These are phyloP conservation scores for Andricus quercusramuli DNA, from an alignment of 2,888 invertebrate genomes.

Conservation along the genomic window DNA sequence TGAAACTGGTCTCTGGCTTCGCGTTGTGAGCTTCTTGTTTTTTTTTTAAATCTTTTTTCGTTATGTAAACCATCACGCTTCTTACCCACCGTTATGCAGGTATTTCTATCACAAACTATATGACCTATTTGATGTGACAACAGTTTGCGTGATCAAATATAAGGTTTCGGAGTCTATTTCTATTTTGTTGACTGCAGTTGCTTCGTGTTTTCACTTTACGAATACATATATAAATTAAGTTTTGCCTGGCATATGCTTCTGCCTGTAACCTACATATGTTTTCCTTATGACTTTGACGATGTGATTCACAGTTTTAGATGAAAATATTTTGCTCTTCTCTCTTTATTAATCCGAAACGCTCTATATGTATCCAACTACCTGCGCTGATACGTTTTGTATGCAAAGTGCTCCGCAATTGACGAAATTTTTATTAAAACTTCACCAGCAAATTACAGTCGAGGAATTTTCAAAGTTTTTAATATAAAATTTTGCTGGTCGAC, in stretches of 20 bases:
- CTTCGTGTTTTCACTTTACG: background rate
- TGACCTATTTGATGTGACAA: slow-evolving; percentile 27
- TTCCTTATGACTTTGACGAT: background rate
- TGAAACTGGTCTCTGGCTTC: slow-evolving; percentile 6
- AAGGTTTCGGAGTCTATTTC: slow-evolving; percentile 24
- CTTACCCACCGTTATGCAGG: background rate
- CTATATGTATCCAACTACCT: too few relatives aligned
- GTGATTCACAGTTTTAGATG: background rate
- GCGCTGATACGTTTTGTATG: too few relatives aligned
- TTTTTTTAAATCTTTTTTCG: background rate
- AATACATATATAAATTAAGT: too few relatives aligned
- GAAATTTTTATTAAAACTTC: too few relatives aligned
- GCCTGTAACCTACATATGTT: background rate
- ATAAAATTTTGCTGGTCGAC: too few relatives aligned
- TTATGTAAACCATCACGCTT: slow-evolving; percentile 32
- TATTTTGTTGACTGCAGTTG: background rate
- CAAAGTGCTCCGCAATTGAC: too few relatives aligned
- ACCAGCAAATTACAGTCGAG: too few relatives aligned
- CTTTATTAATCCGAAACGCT: background rate
- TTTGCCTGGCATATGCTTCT: background rate
- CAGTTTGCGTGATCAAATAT: slow-evolving; percentile 29
- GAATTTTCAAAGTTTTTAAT: too few relatives aligned
- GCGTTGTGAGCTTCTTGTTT: slow-evolving; percentile 14
- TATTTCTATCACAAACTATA: background rate
- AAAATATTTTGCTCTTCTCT: background rate